Percentiles rank a stretch among this genome's conserved stretches.
These are phyloP conservation scores for Cuculus canorus DNA, from an alignment of 2,797 vertebrate species.

Conservation along the genomic window DNA sequence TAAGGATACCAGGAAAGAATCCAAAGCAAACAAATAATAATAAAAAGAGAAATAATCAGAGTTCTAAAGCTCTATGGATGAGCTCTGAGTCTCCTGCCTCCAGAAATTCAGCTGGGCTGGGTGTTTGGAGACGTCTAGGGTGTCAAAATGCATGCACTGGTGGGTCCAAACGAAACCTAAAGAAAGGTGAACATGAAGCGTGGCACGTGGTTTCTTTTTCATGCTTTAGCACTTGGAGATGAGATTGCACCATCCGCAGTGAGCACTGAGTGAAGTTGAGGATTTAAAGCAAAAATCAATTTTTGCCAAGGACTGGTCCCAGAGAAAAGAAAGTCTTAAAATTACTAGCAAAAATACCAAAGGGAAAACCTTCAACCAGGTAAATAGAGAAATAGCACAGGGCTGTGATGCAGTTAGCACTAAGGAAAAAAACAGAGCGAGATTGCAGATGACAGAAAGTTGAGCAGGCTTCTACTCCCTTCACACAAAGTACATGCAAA, in stretches of 20 bases:
- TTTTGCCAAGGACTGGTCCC: neutral
- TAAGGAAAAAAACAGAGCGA: neutral
- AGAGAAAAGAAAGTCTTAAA: neutral
- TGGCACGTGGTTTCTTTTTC: neutral
- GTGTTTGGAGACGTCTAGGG: neutral
- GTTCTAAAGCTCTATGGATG: neutral
- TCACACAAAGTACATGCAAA: neutral
- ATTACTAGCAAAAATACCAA: neutral
- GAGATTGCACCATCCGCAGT: neutral
- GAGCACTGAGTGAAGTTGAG: neutral
- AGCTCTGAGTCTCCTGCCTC: neutral
- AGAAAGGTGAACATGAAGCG: neutral
- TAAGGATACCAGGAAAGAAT: neutral
- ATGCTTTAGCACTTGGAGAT: accelerated
- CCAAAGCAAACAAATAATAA: accelerated
- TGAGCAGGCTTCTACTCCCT: neutral
- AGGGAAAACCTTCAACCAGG: neutral
- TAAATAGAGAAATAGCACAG: neutral
- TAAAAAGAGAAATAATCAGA: neutral
- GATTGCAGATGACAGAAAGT: neutral
- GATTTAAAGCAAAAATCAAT: neutral
- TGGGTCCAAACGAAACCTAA: neutral
- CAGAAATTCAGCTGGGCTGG: neutral
- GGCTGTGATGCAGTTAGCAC: too few species aligned
- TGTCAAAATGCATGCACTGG: accelerated